Percentiles rank a stretch among this genome's conserved stretches.
Evolutionary conservation across 2,797 vertebrate genomes (phyloP).

Genomic region (Choloepus didactylus): DNA sequence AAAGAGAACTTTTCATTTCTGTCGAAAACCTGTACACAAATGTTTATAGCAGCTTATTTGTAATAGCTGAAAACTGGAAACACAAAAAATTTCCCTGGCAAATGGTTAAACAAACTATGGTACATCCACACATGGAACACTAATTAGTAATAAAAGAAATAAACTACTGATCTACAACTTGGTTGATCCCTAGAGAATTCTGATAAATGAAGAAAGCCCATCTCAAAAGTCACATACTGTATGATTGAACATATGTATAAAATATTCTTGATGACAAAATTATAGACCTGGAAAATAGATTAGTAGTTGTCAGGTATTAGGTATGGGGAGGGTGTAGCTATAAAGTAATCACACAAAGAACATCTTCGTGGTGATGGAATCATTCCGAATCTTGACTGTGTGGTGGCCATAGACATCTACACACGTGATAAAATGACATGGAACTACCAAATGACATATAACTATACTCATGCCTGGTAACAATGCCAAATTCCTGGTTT

Average conservation of each 20-base stretch:
- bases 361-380: no score
- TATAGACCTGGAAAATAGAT: neutral
- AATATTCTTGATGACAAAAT: neutral
- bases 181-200: neutral
- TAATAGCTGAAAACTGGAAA: neutral
- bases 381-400: neutral
- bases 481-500: neutral
- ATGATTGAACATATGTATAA: neutral
- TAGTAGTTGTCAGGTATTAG: accelerated
- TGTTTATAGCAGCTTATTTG: neutral
- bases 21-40: neutral
- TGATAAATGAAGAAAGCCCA: neutral
- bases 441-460: neutral
- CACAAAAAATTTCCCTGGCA: neutral
- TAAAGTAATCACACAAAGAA: accelerated
- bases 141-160: neutral
- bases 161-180: neutral
- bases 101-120: neutral
- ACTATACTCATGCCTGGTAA: no score
- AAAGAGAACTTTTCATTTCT: neutral
- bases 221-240: neutral
- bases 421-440: neutral
- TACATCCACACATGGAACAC: neutral
- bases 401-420: neutral
- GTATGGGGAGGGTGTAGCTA: accelerated